Evolutionary conservation across 2,888 invertebrate species (phyloP).

Genomic region (Leptarthrus brevirostris): DNA sequence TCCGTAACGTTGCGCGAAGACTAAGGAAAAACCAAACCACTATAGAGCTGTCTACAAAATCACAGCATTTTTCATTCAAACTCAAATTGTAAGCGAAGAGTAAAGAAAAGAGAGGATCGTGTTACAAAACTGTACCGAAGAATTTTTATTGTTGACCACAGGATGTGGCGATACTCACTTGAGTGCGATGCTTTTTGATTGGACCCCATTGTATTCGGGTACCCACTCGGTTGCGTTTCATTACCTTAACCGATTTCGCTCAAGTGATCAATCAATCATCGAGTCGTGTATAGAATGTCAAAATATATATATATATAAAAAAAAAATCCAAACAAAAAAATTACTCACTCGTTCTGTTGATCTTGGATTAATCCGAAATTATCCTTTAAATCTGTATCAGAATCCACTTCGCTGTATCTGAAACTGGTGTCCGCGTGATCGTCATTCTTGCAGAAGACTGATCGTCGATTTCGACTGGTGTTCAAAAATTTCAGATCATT

Average conservation of each 20-base stretch:
- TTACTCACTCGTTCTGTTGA: slow-evolving; percentile 55
- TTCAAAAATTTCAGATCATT: slow-evolving; percentile 65
- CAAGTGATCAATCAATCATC: slow-evolving; percentile 24
- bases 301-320: not conserved
- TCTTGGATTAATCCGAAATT: slow-evolving; percentile 46
- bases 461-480: slow-evolving; percentile 57
- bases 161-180: slow-evolving; percentile 31
- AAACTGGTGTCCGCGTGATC: slow-evolving; percentile 59
- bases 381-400: slow-evolving; percentile 49
- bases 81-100: not conserved
- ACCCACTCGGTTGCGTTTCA: slow-evolving; percentile 25
- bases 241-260: slow-evolving; percentile 2
- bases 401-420: slow-evolving; percentile 64
- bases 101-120: slow-evolving; percentile 35
- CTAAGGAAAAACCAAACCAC: slow-evolving; percentile 3
- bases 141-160: slow-evolving; percentile 25
- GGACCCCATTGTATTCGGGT: slow-evolving; percentile 5
- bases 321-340: not conserved
- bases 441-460: slow-evolving; percentile 45
- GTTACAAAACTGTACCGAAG: not conserved
- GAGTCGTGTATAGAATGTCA: not conserved
- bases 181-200: slow-evolving; percentile 9
- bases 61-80: slow-evolving; percentile 1
- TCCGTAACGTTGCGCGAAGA: not conserved
- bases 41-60: not conserved